phyloP scores from a whole-genome alignment of 2,888 invertebrate genomes.

The Conops quadrifasciatus region DNA sequence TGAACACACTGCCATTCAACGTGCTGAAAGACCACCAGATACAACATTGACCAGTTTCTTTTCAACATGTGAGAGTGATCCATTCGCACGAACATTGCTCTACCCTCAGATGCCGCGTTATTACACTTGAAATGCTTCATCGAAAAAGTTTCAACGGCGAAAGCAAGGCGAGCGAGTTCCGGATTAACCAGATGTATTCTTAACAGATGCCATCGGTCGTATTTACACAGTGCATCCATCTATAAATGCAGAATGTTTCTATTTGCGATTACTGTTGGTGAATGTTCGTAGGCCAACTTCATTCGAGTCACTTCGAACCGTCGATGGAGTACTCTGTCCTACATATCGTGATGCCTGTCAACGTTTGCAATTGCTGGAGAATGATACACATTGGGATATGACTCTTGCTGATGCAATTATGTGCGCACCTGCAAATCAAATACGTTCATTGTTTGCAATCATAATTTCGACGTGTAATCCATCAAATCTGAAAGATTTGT shows the following conservation, averaged over 20 bases:
- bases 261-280: conserved; percentile 45
- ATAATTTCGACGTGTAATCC: conserved; percentile 44
- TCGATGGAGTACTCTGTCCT: conserved; percentile 54
- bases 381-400: conserved; percentile 45
- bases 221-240: conserved; percentile 20
- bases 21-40: conserved; percentile 26
- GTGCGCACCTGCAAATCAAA: conserved; percentile 36
- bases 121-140: conserved; percentile 46
- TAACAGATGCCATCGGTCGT: conserved; percentile 12
- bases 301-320: conserved; percentile 52
- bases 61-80: conserved; percentile 33
- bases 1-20: conserved; percentile 41
- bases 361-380: conserved; percentile 52
- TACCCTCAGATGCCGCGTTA: conserved; percentile 56
- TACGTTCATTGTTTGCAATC: conserved; percentile 45
- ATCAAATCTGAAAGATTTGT: conserved; percentile 41
- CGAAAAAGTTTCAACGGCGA: conserved; percentile 50
- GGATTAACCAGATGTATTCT: neutral
- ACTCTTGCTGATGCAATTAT: conserved; percentile 40
- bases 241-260: conserved; percentile 2
- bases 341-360: conserved; percentile 58
- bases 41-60: conserved; percentile 34
- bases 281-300: conserved; percentile 56
- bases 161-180: conserved; percentile 45
- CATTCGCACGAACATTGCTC: conserved; percentile 53